Evolutionary conservation across 2,113 vertebrate species (phyloP), one percentile per base, ranked within the genome.

Genomic region (Terrapene triunguis): DNA sequence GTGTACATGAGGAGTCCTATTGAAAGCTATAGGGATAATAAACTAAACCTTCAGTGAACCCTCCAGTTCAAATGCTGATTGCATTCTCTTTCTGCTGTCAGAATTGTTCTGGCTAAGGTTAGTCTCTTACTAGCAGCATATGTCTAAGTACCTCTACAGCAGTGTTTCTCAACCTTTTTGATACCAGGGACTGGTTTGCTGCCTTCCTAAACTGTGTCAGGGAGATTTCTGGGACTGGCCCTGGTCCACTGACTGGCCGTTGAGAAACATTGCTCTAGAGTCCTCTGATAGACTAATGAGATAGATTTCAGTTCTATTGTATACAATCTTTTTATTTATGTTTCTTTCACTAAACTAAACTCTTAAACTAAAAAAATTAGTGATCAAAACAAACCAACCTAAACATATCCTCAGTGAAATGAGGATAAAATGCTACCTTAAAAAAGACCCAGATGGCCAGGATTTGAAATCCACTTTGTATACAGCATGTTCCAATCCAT

Each of bases 11-110:
- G 79, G 47, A 91, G 42, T 84, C 88, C 81, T 92, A 51, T 86
- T 87, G 55, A 96, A 88, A 96, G 81, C 10, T 91, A 83, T 38
- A 87, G 86, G 95, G 92, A 87, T 87, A 35, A 93, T 74, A 74
- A 74, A 74, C 69, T 72, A 38, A 72, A 72, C 35, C n/a, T 17
- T 44, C 11, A 97, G 86, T 74, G 89, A 91, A 93, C 44, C 11
- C 35, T 72, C 42, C 16, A 57, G 86, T 65, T 88, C 79, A 93
- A 95, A 95, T 38, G 1, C 0, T 35, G 14, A 29, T 84, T 80
- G 50, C 88, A 93, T 85, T 78, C 24, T 84, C 32, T 35, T 92
- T n/a, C 72, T 90, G 62, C 29, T 16, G 2, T 89, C 88, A 94
- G 84, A 87, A 83, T 4, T 3, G 17, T 47, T 92, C 59, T 80